phyloP scores from a whole-genome alignment of 2,797 vertebrate genomes.

The Gymnodraco acuticeps region DNA sequence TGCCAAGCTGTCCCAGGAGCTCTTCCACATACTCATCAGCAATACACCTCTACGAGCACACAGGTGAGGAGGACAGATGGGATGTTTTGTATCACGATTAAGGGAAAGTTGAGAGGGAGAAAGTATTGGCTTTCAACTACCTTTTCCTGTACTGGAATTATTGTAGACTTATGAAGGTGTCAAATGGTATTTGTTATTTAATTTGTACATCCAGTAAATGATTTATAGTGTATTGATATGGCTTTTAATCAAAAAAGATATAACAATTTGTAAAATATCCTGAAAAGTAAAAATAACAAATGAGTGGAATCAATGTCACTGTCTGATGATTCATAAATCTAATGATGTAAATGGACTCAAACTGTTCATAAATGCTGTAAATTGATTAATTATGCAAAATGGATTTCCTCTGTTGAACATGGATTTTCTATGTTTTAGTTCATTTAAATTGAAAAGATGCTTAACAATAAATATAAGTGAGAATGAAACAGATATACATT shows the following conservation, averaged over 20 bases:
- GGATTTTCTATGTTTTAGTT: too few species aligned
- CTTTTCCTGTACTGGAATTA: not conserved
- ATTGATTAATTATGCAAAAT: not conserved
- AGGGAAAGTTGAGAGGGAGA: not conserved
- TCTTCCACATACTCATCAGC: slow-evolving; percentile 87
- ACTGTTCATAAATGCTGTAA: not conserved
- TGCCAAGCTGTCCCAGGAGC: slow-evolving; percentile 89
- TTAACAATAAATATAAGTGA: not conserved
- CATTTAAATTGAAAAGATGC: not conserved
- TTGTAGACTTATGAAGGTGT: not conserved
- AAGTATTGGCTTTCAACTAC: not conserved
- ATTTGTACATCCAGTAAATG: not conserved
- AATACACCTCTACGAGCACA: slow-evolving; percentile 74
- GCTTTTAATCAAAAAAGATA: not conserved
- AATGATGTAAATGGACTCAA: not conserved
- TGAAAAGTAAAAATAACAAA: not conserved
- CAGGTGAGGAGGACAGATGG: slow-evolving; percentile 63
- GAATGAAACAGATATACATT: not conserved
- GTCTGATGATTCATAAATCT: not conserved
- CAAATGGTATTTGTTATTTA: not conserved
- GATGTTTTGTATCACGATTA: not conserved
- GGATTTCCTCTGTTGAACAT: not conserved
- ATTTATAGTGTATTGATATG: not conserved
- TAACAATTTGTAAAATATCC: not conserved
- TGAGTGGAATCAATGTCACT: not conserved